Evolutionary conservation across 1,140 invertebrate species (phyloP).

Genomic region (Patella vulgata): DNA sequence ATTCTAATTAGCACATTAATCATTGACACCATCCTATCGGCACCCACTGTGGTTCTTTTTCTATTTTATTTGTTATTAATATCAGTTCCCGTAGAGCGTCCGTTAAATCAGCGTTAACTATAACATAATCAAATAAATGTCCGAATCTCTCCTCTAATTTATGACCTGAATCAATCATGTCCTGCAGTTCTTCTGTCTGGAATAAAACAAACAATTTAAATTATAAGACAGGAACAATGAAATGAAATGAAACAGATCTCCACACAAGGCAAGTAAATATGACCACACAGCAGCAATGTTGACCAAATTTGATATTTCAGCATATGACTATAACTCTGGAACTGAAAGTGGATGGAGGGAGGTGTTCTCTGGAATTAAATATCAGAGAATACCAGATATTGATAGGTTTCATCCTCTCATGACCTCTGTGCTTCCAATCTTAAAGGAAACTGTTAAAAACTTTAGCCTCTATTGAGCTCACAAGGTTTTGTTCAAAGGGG

Average conservation of each 20-base stretch:
- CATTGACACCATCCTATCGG: slow-evolving; percentile 96
- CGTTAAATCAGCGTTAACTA: slow-evolving; percentile 95
- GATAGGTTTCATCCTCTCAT: too few species aligned
- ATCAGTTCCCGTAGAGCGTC: slow-evolving; percentile 90
- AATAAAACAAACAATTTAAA: slow-evolving; percentile 19
- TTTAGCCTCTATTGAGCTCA: too few species aligned
- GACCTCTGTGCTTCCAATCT: too few species aligned
- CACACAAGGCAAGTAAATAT: neutral
- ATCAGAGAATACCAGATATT: too few species aligned
- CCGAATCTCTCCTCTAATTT: slow-evolving; percentile 90
- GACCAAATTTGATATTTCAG: neutral
- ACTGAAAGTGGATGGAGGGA: neutral
- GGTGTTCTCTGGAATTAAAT: neutral
- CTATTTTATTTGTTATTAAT: slow-evolving; percentile 87
- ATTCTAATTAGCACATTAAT: too few species aligned
- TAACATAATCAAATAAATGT: slow-evolving; percentile 93
- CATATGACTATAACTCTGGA: neutral
- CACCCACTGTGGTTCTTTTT: slow-evolving; percentile 96
- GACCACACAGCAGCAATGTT: too few species aligned
- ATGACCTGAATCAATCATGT: slow-evolving; percentile 90
- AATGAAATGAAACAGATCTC: neutral
- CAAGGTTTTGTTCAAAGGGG: too few species aligned
- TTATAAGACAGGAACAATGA: neutral
- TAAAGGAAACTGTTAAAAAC: too few species aligned
- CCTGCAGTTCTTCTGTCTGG: slow-evolving; percentile 91